Conservation (phyloP, 2,888 invertebrate species). For the Dolichopus griseipennis region DNA sequence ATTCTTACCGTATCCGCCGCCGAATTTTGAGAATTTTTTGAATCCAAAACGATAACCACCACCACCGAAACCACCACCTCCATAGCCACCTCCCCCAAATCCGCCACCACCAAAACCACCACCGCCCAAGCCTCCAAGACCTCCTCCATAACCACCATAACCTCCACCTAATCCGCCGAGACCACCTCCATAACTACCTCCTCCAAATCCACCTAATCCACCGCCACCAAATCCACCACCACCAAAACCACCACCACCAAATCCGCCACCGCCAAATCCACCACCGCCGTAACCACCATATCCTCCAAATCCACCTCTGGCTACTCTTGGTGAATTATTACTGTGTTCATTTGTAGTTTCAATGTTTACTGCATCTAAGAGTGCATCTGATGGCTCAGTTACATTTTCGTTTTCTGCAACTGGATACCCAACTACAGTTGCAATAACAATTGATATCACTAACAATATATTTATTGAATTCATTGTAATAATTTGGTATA, state of each 20-base stretch:
- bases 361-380: background rate
- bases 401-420: background rate
- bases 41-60: background rate
- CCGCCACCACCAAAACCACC: conserved; percentile 4
- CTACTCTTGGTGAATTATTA: background rate
- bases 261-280: background rate
- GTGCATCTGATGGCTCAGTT: background rate
- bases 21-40: too few species aligned
- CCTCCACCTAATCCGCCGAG: conserved; percentile 13
- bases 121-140: background rate
- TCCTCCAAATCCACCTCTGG: conserved; percentile 7
- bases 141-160: conserved; percentile 11
- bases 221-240: conserved; percentile 11
- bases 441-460: background rate
- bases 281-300: conserved; percentile 8
- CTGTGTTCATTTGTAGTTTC: background rate
- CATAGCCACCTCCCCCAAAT: conserved; percentile 7
- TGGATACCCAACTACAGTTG: background rate
- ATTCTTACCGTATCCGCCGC: background rate
- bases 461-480: too few species aligned
- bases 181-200: conserved; percentile 10
- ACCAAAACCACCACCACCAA: conserved; percentile 13
- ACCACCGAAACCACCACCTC: background rate
- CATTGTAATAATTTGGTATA: too few species aligned
- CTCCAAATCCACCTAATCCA: conserved; percentile 10